Evolutionary conservation across 2,888 invertebrate genomes (phyloP).

Genomic region (Amiota minor): DNA sequence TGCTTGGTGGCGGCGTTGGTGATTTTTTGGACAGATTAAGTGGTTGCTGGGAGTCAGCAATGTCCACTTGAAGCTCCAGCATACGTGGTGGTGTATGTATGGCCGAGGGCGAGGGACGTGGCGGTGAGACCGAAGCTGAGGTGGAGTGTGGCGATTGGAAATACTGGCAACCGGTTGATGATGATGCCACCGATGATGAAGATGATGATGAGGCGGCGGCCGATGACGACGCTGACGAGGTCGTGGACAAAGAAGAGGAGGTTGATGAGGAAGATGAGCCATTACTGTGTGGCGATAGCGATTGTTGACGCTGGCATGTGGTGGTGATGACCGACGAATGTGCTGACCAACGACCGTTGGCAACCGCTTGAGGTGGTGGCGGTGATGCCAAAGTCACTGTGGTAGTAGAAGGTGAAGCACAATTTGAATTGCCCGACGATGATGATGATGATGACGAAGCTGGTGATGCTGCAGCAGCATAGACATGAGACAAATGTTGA

Average conservation of each 20-base stretch:
- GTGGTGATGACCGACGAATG: conserved; percentile 79
- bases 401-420: conserved; percentile 70
- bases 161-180: conserved; percentile 69
- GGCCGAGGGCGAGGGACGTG: conserved; percentile 72
- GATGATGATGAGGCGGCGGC: conserved; percentile 71
- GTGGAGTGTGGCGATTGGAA: conserved; percentile 73
- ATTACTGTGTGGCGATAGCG: conserved; percentile 71
- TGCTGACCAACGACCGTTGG: conserved; percentile 71
- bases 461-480: conserved; percentile 36
- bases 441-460: conserved; percentile 46
- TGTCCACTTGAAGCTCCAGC: conserved; percentile 87
- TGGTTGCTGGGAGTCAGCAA: conserved; percentile 86
- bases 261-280: conserved; percentile 53
- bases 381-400: conserved; percentile 69
- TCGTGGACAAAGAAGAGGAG: conserved; percentile 33
- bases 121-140: conserved; percentile 74
- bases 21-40: conserved; percentile 91
- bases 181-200: conserved; percentile 57
- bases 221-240: conserved; percentile 52
- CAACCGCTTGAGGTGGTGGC: conserved; percentile 64
- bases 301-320: conserved; percentile 74
- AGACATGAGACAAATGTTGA: conserved; percentile 40
- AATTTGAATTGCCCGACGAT: conserved; percentile 61
- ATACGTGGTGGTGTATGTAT: conserved; percentile 73
- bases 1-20: conserved; percentile 82